Percentiles rank a stretch among this genome's conserved stretches.
phyloP scores from a whole-genome alignment of 2,888 invertebrate genomes.

The Drosophila anceps region DNA sequence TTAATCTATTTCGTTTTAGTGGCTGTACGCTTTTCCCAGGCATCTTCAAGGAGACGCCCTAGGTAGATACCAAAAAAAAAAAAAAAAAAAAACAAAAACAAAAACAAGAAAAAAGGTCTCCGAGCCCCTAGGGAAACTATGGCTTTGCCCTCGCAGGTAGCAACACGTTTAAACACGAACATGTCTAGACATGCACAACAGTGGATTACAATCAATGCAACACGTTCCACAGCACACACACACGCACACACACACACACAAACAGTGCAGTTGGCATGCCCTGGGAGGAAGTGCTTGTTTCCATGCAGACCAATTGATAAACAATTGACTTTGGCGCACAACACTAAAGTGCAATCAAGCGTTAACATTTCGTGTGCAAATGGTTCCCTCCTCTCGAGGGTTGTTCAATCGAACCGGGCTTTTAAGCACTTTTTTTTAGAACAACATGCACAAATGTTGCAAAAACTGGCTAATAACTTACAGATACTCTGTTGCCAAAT shows the following conservation, averaged over 20 bases:
- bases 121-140: conserved; percentile 22
- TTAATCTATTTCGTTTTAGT: conserved; percentile 63
- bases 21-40: conserved; percentile 52
- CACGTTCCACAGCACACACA: conserved; percentile 40
- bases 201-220: conserved; percentile 59
- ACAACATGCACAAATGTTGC: not conserved
- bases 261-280: not conserved
- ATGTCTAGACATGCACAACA: conserved; percentile 61
- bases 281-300: conserved; percentile 33
- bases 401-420: conserved; percentile 9
- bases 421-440: not conserved
- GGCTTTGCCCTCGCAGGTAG: conserved; percentile 43
- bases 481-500: not conserved
- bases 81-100: not conserved
- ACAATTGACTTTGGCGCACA: conserved; percentile 70
- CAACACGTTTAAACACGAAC: conserved; percentile 33
- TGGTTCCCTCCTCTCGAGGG: conserved; percentile 24
- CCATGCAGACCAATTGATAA: conserved; percentile 67
- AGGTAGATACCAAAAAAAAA: conserved; percentile 38
- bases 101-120: conserved; percentile 40
- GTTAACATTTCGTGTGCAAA: conserved; percentile 55
- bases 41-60: conserved; percentile 31
- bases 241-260: not conserved
- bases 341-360: conserved; percentile 70
- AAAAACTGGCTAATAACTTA: not conserved